Conservation (phyloP, 1,140 invertebrate genomes). For the Drosophila murphyi region DNA sequence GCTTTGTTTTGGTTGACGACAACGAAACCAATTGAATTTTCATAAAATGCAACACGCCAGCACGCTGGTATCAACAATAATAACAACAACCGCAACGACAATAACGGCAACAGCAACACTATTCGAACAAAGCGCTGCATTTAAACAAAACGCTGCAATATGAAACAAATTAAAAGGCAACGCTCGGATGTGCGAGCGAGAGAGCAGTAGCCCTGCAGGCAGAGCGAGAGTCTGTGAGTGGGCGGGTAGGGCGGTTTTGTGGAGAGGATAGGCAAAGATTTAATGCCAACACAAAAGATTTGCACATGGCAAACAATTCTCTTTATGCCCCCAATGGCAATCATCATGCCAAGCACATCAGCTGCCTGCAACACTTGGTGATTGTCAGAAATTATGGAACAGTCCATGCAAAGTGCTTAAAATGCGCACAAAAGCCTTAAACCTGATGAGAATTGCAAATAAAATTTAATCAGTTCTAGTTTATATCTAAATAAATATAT, state of each 20-base stretch:
- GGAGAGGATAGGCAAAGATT: constrained; percentile 36
- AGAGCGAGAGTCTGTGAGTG: not conserved
- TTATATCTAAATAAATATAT: not conserved
- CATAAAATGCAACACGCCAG: constrained; percentile 65
- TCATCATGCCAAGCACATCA: constrained; percentile 49
- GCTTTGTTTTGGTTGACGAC: constrained; percentile 63
- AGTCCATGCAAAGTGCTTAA: constrained; percentile 5
- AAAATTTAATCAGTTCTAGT: not conserved
- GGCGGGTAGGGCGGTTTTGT: not conserved
- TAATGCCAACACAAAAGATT: constrained; percentile 64
- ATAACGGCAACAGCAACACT: constrained; percentile 40
- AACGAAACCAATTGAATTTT: constrained; percentile 75
- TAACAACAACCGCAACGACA: constrained; percentile 43
- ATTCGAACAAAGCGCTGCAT: constrained; percentile 64
- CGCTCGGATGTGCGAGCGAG: constrained; percentile 19
- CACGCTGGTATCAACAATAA: constrained; percentile 43
- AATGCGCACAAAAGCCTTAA: constrained; percentile 5
- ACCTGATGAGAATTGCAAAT: not conserved
- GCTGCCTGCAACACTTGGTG: constrained; percentile 34
- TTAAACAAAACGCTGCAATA: constrained; percentile 80
- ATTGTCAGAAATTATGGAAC: not conserved
- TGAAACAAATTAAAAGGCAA: constrained; percentile 78
- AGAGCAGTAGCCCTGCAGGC: not conserved
- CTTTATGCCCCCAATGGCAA: constrained; percentile 48
- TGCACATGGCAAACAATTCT: constrained; percentile 64